Evolutionary conservation across 1,140 invertebrate genomes (phyloP).

Genomic region (Calliphora vicina): DNA sequence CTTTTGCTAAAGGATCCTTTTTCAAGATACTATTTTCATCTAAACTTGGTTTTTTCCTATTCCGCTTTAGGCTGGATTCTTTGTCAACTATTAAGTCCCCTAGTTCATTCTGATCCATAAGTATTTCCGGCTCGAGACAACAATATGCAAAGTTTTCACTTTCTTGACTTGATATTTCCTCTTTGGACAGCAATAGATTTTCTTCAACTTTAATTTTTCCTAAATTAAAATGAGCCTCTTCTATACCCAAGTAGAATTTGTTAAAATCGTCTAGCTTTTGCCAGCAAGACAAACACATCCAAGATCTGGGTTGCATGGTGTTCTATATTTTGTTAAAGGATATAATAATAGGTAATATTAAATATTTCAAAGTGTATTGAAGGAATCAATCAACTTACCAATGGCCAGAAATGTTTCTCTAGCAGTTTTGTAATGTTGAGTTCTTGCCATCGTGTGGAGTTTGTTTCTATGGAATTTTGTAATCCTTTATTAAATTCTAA

Average conservation of each 20-base stretch:
- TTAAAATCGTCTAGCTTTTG: background rate
- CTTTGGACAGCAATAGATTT: background rate
- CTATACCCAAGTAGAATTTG: background rate
- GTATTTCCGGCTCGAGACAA: background rate
- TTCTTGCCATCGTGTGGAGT: constrained; percentile 4
- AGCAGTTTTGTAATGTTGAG: background rate
- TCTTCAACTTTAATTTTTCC: background rate
- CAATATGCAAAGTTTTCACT: background rate
- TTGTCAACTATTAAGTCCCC: background rate
- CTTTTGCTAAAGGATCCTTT: background rate
- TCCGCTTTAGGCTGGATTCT: background rate
- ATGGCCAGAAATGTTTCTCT: constrained; percentile 17
- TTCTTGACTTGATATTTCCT: background rate
- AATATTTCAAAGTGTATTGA: background rate
- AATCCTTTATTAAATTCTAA: background rate
- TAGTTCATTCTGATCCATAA: background rate
- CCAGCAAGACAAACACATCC: background rate
- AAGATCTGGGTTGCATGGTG: background rate
- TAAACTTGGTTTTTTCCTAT: background rate
- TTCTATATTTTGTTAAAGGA: background rate
- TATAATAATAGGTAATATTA: no score
- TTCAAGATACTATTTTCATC: background rate
- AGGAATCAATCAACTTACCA: background rate
- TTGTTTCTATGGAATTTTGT: background rate
- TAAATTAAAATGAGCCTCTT: background rate